Percentiles rank a stretch among this genome's conserved stretches.
Evolutionary conservation across 2,797 vertebrate species (phyloP).

Genomic region (Limosa lapponica): DNA sequence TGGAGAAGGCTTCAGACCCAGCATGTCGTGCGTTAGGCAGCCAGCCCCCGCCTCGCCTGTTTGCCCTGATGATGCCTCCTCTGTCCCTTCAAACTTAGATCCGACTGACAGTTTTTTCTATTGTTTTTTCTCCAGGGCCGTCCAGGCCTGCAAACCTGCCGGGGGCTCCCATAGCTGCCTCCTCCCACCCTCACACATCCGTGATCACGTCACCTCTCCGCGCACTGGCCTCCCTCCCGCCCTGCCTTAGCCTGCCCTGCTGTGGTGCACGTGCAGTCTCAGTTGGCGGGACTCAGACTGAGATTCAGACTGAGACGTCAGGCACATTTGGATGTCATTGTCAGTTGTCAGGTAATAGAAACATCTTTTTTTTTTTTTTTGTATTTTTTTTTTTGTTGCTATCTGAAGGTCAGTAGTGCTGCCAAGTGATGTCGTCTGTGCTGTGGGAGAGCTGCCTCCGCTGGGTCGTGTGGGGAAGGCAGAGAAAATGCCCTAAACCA

Average conservation of each 20-base stretch:
- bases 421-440: constrained; percentile 58
- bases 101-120: constrained; percentile 84
- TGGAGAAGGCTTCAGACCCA: neutral
- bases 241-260: constrained; percentile 84
- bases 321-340: constrained; percentile 85
- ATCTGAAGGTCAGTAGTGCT: constrained; percentile 74
- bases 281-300: constrained; percentile 82
- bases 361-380: constrained; percentile 59
- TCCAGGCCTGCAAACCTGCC: constrained; percentile 86
- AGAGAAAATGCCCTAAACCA: neutral
- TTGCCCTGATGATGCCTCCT: constrained; percentile 63
- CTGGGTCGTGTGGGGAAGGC: constrained; percentile 25
- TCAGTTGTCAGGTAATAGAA: constrained; percentile 86
- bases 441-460: constrained; percentile 47
- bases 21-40: neutral
- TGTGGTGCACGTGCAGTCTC: constrained; percentile 80
- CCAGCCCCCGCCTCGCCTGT: constrained; percentile 22
- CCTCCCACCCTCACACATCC: constrained; percentile 84
- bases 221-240: constrained; percentile 82
- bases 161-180: constrained; percentile 84
- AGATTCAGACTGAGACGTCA: constrained; percentile 83
- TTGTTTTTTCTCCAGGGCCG: constrained; percentile 87
- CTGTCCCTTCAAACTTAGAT: constrained; percentile 73
- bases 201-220: constrained; percentile 83
- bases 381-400: constrained; percentile 64